phyloP scores from a whole-genome alignment of 92 coral and sea anemone genomes.

The Actinostola sp. region DNA sequence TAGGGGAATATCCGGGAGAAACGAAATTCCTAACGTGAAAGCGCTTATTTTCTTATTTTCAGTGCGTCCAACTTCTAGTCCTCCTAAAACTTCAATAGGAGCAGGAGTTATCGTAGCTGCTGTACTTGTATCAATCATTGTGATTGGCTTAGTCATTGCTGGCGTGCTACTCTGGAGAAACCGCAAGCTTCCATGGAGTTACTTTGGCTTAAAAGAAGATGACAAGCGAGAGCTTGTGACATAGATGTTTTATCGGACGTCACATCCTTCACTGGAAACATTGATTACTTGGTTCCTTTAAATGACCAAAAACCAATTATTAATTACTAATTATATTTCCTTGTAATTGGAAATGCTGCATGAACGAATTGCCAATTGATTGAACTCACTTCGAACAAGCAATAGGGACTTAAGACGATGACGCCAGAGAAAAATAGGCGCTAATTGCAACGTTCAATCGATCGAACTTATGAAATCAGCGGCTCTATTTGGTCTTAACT shows the following conservation, averaged over 20 bases:
- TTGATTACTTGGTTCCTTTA: too few relatives aligned
- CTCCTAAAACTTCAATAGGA: neutral
- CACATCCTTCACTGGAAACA: too few relatives aligned
- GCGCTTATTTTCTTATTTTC: neutral
- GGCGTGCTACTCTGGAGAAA: slow-evolving; percentile 7
- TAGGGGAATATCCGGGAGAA: neutral
- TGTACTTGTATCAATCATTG: slow-evolving; percentile 20
- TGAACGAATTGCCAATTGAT: too few relatives aligned
- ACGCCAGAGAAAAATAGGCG: too few relatives aligned
- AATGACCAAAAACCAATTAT: too few relatives aligned
- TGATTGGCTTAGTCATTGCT: slow-evolving; percentile 3
- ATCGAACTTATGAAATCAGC: too few relatives aligned
- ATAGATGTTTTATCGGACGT: neutral
- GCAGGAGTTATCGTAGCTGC: slow-evolving; percentile 24
- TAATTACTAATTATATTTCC: too few relatives aligned
- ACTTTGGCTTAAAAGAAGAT: slow-evolving; percentile 1
- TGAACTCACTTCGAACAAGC: too few relatives aligned
- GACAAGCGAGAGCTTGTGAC: slow-evolving; percentile 9
- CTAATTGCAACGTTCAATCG: too few relatives aligned
- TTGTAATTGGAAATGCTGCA: too few relatives aligned
- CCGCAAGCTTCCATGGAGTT: slow-evolving; percentile 15
- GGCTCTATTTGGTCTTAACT: too few relatives aligned
- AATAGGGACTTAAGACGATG: too few relatives aligned
- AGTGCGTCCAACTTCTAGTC: neutral
- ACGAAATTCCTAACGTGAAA: neutral